phyloP scores from a whole-genome alignment of 2,888 invertebrate species.

The Zaprionus bogoriensis region DNA sequence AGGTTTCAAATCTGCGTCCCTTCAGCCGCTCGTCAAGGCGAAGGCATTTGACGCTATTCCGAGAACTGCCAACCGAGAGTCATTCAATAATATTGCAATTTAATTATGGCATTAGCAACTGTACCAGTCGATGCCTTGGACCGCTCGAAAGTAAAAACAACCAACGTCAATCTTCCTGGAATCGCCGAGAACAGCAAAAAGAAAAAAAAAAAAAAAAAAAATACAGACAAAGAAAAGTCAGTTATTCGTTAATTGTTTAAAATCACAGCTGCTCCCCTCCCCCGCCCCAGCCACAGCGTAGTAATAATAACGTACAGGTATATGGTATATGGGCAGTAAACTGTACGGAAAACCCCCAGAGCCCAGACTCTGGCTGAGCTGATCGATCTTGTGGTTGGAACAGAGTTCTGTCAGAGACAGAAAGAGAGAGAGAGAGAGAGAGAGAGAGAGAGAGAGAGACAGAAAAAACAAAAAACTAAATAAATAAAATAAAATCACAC shows the following conservation, averaged over 20 bases:
- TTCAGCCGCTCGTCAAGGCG: no score
- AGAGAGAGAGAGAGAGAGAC: not conserved
- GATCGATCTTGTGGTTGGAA: slow-evolving; percentile 1
- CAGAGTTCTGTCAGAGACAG: no score
- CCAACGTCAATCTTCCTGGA: not conserved
- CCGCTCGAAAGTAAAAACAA: no score
- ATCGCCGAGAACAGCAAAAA: not conserved
- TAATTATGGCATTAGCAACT: not conserved
- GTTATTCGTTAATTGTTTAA: slow-evolving; percentile 2
- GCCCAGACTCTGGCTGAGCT: not conserved
- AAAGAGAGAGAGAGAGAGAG: not conserved
- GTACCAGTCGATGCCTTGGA: not conserved
- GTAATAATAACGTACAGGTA: not conserved
- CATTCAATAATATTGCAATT: not conserved
- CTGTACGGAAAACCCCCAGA: not conserved
- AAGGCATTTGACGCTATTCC: no score
- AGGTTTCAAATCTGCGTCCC: no score
- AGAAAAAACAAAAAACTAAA: not conserved
- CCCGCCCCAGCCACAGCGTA: not conserved
- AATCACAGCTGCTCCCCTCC: slow-evolving; percentile 5
- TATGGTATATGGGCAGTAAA: not conserved
- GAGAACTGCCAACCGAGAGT: no score
- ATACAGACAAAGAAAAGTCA: not conserved
- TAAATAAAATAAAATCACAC: not conserved
- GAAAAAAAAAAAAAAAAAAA: not conserved